A percentile compares a stretch with the other conserved stretches of the same genome.
phyloP scores from a whole-genome alignment of 2,797 vertebrate genomes.

The Urocyon cinereoargenteus region DNA sequence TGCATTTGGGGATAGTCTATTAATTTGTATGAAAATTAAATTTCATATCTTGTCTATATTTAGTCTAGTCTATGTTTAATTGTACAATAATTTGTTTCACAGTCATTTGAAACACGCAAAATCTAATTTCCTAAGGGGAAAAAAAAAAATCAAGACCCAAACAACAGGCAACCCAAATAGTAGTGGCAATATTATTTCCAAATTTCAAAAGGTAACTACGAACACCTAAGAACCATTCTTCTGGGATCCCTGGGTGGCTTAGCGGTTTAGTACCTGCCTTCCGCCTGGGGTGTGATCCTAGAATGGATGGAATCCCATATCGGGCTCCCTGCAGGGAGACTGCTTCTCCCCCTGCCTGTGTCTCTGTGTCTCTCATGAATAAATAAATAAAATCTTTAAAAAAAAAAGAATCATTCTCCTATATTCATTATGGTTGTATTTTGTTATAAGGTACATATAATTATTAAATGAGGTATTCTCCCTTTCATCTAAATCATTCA shows the following conservation, averaged over 20 bases:
- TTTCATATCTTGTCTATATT: neutral
- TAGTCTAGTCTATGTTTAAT: slow-evolving; percentile 51
- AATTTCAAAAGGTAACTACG: slow-evolving; percentile 23
- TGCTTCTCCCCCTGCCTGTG: too few species aligned
- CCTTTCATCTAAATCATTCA: slow-evolving; percentile 63
- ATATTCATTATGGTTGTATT: slow-evolving; percentile 27
- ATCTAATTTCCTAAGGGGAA: neutral
- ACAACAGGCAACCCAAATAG: neutral
- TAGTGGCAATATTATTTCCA: slow-evolving; percentile 40
- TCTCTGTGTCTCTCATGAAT: too few species aligned
- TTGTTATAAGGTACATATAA: slow-evolving; percentile 23
- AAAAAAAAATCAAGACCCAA: slow-evolving; percentile 32
- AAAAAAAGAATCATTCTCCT: neutral
- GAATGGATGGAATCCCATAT: too few species aligned
- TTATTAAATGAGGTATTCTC: slow-evolving; percentile 39
- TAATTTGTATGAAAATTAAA: slow-evolving; percentile 52
- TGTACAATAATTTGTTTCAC: neutral
- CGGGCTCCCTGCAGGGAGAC: too few species aligned
- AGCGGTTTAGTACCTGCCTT: too few species aligned
- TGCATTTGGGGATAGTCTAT: neutral
- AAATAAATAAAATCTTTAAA: neutral
- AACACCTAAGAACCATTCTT: neutral
- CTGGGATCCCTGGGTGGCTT: too few species aligned
- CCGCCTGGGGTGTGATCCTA: too few species aligned
- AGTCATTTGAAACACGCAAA: slow-evolving; percentile 23